Evolutionary conservation across 2,113 vertebrate species (phyloP).

Genomic region (Eretmochelys imbricata): DNA sequence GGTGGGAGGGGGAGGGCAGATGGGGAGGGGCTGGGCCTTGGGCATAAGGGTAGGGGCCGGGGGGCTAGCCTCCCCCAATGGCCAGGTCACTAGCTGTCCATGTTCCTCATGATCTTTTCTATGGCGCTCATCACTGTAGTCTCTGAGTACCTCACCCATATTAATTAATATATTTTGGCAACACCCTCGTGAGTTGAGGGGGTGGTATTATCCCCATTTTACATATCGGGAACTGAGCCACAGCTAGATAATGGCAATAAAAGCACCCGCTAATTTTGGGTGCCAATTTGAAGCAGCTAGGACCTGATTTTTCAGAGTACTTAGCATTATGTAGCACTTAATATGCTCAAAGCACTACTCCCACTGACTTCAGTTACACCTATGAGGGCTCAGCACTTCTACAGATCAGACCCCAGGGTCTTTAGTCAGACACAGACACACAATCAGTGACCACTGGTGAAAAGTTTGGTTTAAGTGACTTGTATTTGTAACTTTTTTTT

Average conservation of each 20-base stretch:
- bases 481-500: not conserved
- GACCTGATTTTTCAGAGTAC: not conserved
- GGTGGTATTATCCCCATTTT: not conserved
- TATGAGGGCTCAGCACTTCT: not conserved
- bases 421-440: not conserved
- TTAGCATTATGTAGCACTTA: not conserved
- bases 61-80: too few relatives aligned
- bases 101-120: not conserved
- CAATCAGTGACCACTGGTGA: not conserved
- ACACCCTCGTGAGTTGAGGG: not conserved
- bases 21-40: too few relatives aligned
- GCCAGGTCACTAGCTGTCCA: too few relatives aligned
- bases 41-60: too few relatives aligned
- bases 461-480: not conserved
- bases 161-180: not conserved
- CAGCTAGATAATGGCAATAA: not conserved
- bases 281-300: not conserved
- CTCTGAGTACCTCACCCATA: not conserved
- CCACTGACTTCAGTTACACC: not conserved
- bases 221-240: not conserved
- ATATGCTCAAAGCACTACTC: not conserved
- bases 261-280: not conserved
- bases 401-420: not conserved
- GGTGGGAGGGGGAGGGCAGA: too few relatives aligned
- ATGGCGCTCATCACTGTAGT: not conserved